Base-by-base conservation (phyloP, 2,113 vertebrate species). In the Atractosteus spatula region DNA sequence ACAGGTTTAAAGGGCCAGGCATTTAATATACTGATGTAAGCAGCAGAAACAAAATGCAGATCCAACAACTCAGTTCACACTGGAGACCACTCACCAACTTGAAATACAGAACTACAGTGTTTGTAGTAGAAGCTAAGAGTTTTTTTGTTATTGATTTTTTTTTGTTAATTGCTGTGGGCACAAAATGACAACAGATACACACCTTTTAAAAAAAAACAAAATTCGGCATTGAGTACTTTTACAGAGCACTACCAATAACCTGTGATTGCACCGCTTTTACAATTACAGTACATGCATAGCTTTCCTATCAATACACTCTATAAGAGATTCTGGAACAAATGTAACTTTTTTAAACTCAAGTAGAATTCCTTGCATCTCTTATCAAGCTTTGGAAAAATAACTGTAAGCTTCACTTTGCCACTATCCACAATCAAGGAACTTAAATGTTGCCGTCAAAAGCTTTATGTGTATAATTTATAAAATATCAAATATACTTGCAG, bases 401-500 rank as follows among this genome's bases (percentile, higher is more conserved):
- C 82, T 86, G 86, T 81, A 83, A 79, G 54, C 66, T 82, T 84
- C 74, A 70, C 68, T 76, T 66, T 77, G 69, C 71, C 73, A 67
- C 51, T 74, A 80, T 84, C 83, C 81, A 82, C 79, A 71, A 76
- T 68, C 64, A 8, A 74, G 62, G 68, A 77, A 47, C 42, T 51
- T 54, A 55, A 59, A 72, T 59, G 1, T 59, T 12, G 54, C 62
- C 71, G 69, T 78, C 65, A 76, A 81, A 73, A 66, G 85, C 70
- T 73, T 71, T 78, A 73, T 82, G 75, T 62, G 72, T 73, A 67
- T 42, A 41, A 0, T 7, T 89, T 95, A 98, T 79, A 98, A 92
- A 78, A 94, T 81, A 82, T 96, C 94, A 41, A 95, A 93, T 86
- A 98, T 91, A 86, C 92, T 89, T 75, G 88, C 88, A 70, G 95